Evolutionary conservation across 2,797 vertebrate genomes (phyloP).

Genomic region (Tenualosa thibaudeaui): DNA sequence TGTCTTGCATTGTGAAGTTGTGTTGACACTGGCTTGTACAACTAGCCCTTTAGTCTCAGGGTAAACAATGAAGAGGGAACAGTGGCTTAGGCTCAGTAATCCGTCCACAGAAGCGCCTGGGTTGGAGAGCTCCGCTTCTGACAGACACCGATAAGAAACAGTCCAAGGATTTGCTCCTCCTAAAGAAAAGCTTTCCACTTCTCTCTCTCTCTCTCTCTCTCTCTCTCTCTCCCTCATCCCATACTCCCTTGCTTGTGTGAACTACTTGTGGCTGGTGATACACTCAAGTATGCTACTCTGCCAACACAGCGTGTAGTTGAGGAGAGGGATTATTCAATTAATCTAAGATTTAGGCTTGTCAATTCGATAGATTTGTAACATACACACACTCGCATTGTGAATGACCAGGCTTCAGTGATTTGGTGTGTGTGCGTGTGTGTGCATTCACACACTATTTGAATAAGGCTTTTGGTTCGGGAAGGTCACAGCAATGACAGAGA

Average conservation of each 20-base stretch:
- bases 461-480: not conserved
- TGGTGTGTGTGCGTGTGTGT: not conserved
- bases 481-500: not conserved
- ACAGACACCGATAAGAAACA: slow-evolving; percentile 69
- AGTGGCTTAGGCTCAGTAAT: slow-evolving; percentile 64
- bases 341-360: not conserved
- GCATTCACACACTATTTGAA: not conserved
- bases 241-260: slow-evolving; percentile 5
- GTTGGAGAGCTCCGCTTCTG: slow-evolving; percentile 65
- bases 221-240: not conserved
- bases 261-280: slow-evolving; percentile 14
- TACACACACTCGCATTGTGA: not conserved
- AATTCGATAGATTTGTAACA: not conserved
- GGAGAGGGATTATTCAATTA: slow-evolving; percentile 13
- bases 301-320: not conserved
- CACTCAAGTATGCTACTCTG: not conserved
- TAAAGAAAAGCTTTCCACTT: slow-evolving; percentile 68
- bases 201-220: not conserved
- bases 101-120: slow-evolving; percentile 59
- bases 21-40: slow-evolving; percentile 69
- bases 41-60: slow-evolving; percentile 61
- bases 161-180: slow-evolving; percentile 58
- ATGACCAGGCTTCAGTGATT: not conserved
- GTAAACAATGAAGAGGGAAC: slow-evolving; percentile 71
- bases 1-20: slow-evolving; percentile 66